Evolutionary conservation across 2,888 invertebrate species (phyloP), one percentile per base, ranked within the genome.

Genomic region (Oligia latruncula): DNA sequence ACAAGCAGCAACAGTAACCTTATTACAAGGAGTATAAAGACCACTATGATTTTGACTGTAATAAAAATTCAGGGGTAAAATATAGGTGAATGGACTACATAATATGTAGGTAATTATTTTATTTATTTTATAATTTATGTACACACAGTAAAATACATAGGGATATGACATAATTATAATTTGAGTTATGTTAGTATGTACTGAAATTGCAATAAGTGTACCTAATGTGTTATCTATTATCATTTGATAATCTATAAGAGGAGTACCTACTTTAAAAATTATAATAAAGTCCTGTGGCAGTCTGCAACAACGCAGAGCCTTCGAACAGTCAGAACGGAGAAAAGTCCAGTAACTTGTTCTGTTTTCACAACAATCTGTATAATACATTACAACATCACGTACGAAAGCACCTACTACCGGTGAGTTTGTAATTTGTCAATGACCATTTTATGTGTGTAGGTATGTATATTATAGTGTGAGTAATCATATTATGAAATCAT

Each of bases 171-270:
- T 29, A 29, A 29, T 29, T 29, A 29, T 29, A 29, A 29, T 29
- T 29, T 29, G 29, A 29, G 40, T 40, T 67, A 67, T 58, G n/a
- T 76, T 23, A 64, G 11, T 2, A 65, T 43, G 4, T 64, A 71
- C 60, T 66, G 3, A 80, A 67, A 66, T 43, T 52, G 52, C 60
- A 81, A 67, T 80, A 52, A 80, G 6, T 80, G 52, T 74, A 29
- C 29, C 29, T 29, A 74, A 80, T 80, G 43, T 11, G 81, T 67
- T 60, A 80, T 74, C 74, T 74, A 81, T 74, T 67, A 74, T 35
- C 35, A 67, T 60, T 80, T 81, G 20, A 74, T 68, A 66, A 74
- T 60, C 29, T 66, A 3, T 66, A 60, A n/a, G 49, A 73, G 66
- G 35, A 15, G 13, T 35, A 67, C 40, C 40, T 40, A 40, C 60